Evolutionary conservation across 2,113 vertebrate genomes (phyloP), one percentile per base, ranked within the genome.

Genomic region (Pachyramphus minor): DNA sequence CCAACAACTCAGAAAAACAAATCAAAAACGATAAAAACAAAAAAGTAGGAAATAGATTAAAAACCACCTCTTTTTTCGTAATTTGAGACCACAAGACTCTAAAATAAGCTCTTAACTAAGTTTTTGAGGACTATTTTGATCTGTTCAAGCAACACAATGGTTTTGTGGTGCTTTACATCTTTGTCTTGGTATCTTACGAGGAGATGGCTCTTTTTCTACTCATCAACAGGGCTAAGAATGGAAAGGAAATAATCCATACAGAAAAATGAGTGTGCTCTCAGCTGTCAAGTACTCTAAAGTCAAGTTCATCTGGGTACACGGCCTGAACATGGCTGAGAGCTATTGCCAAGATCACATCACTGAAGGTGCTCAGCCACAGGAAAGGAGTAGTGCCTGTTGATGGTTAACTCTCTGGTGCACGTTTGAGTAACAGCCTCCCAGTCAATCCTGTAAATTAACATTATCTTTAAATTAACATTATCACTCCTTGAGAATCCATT

Each of bases 81-180:
- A 90, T 79, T 84, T 0, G 0, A 87, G 49, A 19, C 79, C 90
- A 73, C 55, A 63, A 28, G 58, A 78, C 28, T 76, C 85, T 96
- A 92, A 96, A 96, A 94, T 90, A 84, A 95, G 83, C 30, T 81
- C 79, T 28, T 83, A 92, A 89, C 84, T 86, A 69, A 95, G 41
- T 20, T 42, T 47, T 73, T n/a, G 39, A 71, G 45, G 73, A 78
- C 19, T 15, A 18, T 84, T 93, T 87, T 86, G 53, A 58, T 81
- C 41, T 53, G 55, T 69, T 87, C 56, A 77, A 92, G 64, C 22
- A 84, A 59, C 39, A 44, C 39, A 81, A 79, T 0, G 14, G 22
- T 89, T 96, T 92, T 93, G 85, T 0, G 3, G 85, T 89, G 79
- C 66, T 64, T 86, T 84, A 50, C 31, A 84, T 28, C 58, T 78